These are phyloP conservation scores for Xiphophorus couchianus DNA, from an alignment of 2,113 vertebrate genomes.

Conservation along the genomic window DNA sequence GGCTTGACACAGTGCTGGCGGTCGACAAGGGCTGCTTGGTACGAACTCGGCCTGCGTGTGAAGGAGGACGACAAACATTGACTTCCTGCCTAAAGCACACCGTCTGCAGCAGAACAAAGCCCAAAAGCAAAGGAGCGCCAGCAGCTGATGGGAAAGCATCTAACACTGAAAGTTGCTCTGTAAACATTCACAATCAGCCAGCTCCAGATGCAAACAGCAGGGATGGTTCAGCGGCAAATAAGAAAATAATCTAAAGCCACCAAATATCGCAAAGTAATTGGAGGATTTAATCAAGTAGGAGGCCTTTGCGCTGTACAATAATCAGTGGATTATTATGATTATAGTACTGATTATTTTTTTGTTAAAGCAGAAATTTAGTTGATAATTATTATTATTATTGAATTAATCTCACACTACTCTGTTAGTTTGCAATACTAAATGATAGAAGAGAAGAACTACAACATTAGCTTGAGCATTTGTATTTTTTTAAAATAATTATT, in stretches of 20 bases:
- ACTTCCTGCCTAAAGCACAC: not conserved
- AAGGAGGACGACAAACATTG: not conserved
- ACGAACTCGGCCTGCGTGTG: constrained; percentile 85
- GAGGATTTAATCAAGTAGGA: not conserved
- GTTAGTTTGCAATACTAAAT: constrained; percentile 5
- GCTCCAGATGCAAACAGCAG: constrained; percentile 31
- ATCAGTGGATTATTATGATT: not conserved
- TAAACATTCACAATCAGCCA: constrained; percentile 23
- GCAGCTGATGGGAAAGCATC: constrained; percentile 15
- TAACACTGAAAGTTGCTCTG: constrained; percentile 28
- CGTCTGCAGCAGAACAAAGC: constrained; percentile 21
- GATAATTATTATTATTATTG: not conserved
- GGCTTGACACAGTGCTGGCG: constrained; percentile 80
- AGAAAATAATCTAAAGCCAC: not conserved
- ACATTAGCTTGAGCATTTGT: not conserved
- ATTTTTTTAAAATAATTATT: too few species aligned
- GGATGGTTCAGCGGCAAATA: constrained; percentile 46
- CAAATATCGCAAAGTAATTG: not conserved
- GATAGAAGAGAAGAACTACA: not conserved
- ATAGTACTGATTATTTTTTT: constrained; percentile 1
- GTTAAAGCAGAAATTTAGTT: not conserved
- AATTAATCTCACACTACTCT: not conserved
- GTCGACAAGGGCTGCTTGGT: constrained; percentile 87
- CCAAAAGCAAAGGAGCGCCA: constrained; percentile 37
- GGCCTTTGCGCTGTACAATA: not conserved